Evolutionary conservation across 2,797 vertebrate genomes (phyloP).

Genomic region (Cygnus olor): DNA sequence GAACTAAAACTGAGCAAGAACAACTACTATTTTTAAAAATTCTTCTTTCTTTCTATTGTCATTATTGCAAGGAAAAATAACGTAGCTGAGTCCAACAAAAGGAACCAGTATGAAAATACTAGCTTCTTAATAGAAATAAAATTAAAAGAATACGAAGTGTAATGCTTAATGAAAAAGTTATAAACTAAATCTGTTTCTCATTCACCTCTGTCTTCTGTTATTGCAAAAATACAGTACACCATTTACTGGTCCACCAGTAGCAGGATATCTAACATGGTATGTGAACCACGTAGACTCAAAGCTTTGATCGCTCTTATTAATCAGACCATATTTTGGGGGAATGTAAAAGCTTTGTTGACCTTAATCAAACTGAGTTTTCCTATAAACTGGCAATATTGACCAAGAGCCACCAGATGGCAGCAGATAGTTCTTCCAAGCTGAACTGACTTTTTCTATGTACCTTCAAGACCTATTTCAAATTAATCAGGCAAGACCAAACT

Average conservation of each 20-base stretch:
- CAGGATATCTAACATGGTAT: neutral
- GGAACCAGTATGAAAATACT: neutral
- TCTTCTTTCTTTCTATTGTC: neutral
- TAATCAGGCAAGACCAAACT: neutral
- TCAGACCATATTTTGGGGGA: neutral
- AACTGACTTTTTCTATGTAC: neutral
- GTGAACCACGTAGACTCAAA: neutral
- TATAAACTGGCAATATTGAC: neutral
- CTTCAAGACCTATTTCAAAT: neutral
- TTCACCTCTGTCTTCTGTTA: neutral
- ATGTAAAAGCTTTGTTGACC: neutral
- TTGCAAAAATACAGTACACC: neutral
- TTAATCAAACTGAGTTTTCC: neutral
- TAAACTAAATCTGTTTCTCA: neutral
- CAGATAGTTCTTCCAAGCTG: neutral
- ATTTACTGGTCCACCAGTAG: neutral
- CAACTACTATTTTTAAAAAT: neutral
- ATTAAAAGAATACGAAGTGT: neutral
- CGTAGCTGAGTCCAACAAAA: neutral
- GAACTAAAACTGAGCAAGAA: neutral
- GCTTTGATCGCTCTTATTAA: neutral
- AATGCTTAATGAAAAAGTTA: neutral
- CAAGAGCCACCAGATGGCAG: conserved; percentile 20
- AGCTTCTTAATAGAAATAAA: neutral
- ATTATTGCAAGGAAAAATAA: neutral